These are phyloP conservation scores for Melanostoma scalare DNA, from an alignment of 2,888 invertebrate genomes.

Conservation along the genomic window DNA sequence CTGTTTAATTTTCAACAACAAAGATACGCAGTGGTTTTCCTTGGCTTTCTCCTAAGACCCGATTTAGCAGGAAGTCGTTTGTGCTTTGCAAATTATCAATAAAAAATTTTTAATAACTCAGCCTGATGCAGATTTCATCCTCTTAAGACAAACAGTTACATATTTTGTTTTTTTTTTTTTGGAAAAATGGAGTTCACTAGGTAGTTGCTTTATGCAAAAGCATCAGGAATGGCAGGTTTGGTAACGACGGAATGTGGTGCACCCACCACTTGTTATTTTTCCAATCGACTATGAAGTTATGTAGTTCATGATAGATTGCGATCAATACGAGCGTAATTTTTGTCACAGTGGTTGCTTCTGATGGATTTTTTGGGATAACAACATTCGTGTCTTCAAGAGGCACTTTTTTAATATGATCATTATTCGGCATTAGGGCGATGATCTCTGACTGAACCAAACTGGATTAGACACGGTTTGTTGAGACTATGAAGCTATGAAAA, in stretches of 20 bases:
- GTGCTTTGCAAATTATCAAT: background rate
- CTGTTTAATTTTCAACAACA: background rate
- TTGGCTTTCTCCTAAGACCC: constrained; percentile 60
- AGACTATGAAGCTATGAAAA: no score
- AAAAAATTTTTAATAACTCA: constrained; percentile 12
- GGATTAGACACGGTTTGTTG: no score
- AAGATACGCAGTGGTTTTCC: constrained; percentile 58
- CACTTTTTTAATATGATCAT: no score
- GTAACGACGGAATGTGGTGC: constrained; percentile 26
- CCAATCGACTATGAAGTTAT: background rate
- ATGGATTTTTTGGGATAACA: no score
- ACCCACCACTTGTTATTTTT: constrained; percentile 1
- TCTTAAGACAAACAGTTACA: constrained; percentile 9
- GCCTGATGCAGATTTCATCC: constrained; percentile 16
- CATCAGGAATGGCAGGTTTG: constrained; percentile 32
- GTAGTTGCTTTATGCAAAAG: constrained; percentile 28
- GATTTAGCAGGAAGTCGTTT: constrained; percentile 51
- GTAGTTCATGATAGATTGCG: background rate
- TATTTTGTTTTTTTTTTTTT: constrained; percentile 14
- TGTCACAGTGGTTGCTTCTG: background rate
- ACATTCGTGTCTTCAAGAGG: no score
- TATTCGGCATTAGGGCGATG: no score
- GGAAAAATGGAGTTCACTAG: constrained; percentile 52
- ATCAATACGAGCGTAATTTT: background rate
- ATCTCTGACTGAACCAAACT: no score